Conservation (phyloP, 2,113 vertebrate species). For the Mustela nigripes region DNA sequence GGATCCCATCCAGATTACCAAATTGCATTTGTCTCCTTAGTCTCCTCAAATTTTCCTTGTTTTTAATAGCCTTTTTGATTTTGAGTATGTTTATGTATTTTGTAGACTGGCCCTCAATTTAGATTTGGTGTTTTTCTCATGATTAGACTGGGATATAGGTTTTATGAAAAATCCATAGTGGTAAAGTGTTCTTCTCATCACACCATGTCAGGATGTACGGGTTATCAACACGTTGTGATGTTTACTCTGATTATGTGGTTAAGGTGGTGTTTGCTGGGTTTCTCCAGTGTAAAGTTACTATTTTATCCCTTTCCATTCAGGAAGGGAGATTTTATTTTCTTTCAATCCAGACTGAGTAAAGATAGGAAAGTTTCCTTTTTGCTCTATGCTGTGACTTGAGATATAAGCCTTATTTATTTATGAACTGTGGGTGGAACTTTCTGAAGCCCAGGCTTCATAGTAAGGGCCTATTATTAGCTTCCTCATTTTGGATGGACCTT, state of each 20-base stretch:
- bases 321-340: slow-evolving; percentile 16
- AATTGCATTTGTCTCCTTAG: neutral
- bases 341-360: neutral
- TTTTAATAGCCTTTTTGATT: slow-evolving; percentile 11
- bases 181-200: neutral
- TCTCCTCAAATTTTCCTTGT: neutral
- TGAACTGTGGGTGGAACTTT: neutral
- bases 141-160: neutral
- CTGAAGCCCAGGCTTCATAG: neutral
- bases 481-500: neutral
- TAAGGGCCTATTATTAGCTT: neutral
- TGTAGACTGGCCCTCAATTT: slow-evolving; percentile 7
- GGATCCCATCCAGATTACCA: neutral
- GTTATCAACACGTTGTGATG: neutral
- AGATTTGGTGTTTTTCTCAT: slow-evolving; percentile 39
- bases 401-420: neutral
- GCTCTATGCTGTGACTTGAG: neutral
- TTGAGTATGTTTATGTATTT: slow-evolving; percentile 10
- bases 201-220: neutral
- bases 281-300: neutral
- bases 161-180: neutral
- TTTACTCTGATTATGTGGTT: neutral
- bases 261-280: neutral
- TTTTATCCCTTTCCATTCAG: neutral
- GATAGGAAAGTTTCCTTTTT: neutral